A percentile compares a stretch with the other conserved stretches of the same genome.
Evolutionary conservation across 1,140 invertebrate species (phyloP).

Genomic region (Lineus longissimus): DNA sequence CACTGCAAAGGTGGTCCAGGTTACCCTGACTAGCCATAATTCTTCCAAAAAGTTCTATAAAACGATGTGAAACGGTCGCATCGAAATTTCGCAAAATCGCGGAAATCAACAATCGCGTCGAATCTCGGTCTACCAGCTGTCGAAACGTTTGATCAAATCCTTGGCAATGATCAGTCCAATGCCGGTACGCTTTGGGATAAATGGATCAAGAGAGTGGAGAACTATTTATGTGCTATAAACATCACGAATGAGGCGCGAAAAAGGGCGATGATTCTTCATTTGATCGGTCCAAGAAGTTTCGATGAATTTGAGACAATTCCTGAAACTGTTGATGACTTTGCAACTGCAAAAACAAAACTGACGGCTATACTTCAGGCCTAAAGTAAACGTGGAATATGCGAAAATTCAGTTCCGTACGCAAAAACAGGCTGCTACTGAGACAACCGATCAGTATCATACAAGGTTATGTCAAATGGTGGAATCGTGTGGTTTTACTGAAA

Average conservation of each 20-base stretch:
- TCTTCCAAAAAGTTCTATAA: too few relatives aligned
- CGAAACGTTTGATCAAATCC: too few relatives aligned
- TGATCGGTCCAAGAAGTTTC: background rate
- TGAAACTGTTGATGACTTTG: background rate
- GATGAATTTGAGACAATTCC: background rate
- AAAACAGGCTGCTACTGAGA: background rate
- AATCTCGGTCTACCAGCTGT: too few relatives aligned
- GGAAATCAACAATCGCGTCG: too few relatives aligned
- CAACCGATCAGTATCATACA: background rate
- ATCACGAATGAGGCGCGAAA: background rate
- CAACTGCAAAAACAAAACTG: background rate
- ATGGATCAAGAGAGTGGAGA: background rate
- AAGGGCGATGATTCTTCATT: background rate
- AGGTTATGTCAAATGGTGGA: background rate
- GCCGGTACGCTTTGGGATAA: background rate
- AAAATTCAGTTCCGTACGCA: background rate
- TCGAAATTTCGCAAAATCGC: too few relatives aligned
- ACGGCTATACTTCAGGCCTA: background rate
- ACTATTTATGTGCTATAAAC: constrained; percentile 3
- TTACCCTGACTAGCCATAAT: too few relatives aligned
- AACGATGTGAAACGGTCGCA: too few relatives aligned
- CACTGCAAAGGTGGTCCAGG: too few relatives aligned
- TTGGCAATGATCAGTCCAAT: too few relatives aligned
- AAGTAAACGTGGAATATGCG: background rate
- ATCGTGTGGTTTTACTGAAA: background rate